phyloP scores from a whole-genome alignment of 2,797 vertebrate genomes.

The Chelon auratus region DNA sequence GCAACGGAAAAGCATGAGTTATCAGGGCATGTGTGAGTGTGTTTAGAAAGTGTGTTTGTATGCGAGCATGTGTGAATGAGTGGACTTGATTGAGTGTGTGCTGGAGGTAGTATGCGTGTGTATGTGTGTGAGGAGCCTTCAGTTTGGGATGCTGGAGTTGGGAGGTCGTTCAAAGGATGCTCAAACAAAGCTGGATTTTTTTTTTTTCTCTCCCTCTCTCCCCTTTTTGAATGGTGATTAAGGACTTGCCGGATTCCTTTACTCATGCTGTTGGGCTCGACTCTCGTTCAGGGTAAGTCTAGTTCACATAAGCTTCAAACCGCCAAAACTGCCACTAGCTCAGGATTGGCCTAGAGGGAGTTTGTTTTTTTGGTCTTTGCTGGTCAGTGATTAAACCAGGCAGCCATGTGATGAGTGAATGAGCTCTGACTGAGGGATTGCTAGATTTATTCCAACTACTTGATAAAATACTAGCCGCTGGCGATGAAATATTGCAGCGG shows the following conservation, averaged over 20 bases:
- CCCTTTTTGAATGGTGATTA: conserved; percentile 81
- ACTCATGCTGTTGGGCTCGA: conserved; percentile 73
- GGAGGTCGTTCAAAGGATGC: conserved; percentile 83
- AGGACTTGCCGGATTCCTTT: conserved; percentile 82
- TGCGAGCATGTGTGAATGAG: conserved; percentile 75
- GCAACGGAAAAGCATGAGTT: conserved; percentile 87
- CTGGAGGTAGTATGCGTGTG: conserved; percentile 52
- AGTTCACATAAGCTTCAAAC: conserved; percentile 73
- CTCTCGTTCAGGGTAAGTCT: conserved; percentile 82
- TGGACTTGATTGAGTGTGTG: conserved; percentile 66
- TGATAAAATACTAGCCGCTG: conserved; percentile 10
- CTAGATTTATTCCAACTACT: conserved; percentile 15
- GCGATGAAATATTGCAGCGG: conserved; percentile 18
- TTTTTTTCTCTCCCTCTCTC: conserved; percentile 58
- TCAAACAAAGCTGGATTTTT: conserved; percentile 82
- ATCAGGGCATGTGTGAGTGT: conserved; percentile 81
- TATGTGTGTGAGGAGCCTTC: conserved; percentile 57
- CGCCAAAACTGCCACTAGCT: conserved; percentile 77
- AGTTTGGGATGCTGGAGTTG: conserved; percentile 73
- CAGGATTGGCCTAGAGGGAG: conserved; percentile 63
- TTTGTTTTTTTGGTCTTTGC: conserved; percentile 67
- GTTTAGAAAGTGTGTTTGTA: conserved; percentile 81
- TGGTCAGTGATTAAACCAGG: conserved; percentile 51
- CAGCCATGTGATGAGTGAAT: conserved; percentile 56
- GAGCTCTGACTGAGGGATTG: conserved; percentile 30